Evolutionary conservation across 2,113 vertebrate species (phyloP).

Genomic region (Hystrix cristata): DNA sequence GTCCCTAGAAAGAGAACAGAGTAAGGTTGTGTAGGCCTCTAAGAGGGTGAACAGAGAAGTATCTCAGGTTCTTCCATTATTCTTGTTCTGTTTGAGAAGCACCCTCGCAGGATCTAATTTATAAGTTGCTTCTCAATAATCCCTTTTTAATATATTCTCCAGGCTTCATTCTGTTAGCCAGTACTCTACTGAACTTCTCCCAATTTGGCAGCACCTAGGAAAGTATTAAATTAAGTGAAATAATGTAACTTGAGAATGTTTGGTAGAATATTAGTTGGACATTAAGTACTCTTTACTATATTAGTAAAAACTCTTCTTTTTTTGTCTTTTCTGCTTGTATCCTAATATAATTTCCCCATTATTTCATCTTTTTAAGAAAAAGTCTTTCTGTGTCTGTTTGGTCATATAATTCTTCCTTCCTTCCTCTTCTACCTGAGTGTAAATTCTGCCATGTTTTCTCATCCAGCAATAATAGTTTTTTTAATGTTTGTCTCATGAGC

Average conservation of each 20-base stretch:
- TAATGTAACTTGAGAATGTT: not conserved
- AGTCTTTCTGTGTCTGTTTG: not conserved
- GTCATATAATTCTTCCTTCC: not conserved
- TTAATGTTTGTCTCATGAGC: not conserved
- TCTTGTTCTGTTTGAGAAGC: not conserved
- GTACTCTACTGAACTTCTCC: not conserved
- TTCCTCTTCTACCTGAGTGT: not conserved
- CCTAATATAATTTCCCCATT: not conserved
- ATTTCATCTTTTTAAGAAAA: not conserved
- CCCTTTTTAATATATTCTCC: not conserved
- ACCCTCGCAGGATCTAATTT: not conserved
- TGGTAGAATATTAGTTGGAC: not conserved
- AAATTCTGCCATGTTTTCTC: conserved; percentile 8
- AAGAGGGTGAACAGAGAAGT: not conserved
- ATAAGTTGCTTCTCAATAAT: not conserved
- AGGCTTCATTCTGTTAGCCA: not conserved
- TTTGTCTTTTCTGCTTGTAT: not conserved
- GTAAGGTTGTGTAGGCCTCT: not conserved
- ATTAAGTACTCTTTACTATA: not conserved
- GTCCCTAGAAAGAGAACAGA: not conserved
- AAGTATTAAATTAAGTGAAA: not conserved
- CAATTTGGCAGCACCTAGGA: not conserved
- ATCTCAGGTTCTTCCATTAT: fast-evolving
- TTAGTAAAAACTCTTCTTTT: not conserved
- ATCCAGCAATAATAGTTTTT: not conserved